Percentiles rank a stretch among this genome's conserved stretches.
phyloP scores from a whole-genome alignment of 2,888 invertebrate species.

The Pyrrhosoma nymphula region DNA sequence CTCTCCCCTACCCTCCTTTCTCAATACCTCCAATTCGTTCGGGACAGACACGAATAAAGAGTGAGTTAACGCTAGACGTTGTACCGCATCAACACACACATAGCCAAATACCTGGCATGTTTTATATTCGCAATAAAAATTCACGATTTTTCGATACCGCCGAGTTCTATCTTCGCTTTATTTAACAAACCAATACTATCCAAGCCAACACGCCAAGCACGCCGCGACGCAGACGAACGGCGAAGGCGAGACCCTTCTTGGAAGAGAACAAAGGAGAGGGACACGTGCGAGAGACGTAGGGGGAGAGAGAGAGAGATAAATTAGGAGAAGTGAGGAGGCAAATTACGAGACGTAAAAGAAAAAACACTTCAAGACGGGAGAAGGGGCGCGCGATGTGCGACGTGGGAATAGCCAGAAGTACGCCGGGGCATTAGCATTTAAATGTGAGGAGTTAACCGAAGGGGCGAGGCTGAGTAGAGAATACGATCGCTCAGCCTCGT shows the following conservation, averaged over 20 bases:
- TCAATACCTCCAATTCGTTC: too few species aligned
- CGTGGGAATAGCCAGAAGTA: not conserved
- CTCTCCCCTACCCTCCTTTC: too few species aligned
- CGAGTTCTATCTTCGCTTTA: too few species aligned
- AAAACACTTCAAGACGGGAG: not conserved
- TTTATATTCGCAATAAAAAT: too few species aligned
- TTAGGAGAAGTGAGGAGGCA: not conserved
- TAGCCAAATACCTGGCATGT: too few species aligned
- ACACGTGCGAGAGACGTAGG: not conserved
- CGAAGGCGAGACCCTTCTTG: constrained; percentile 14
- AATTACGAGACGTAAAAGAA: not conserved
- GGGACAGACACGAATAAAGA: too few species aligned
- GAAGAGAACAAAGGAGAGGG: not conserved
- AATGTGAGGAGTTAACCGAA: not conserved
- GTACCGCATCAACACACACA: too few species aligned
- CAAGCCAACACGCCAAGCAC: too few species aligned
- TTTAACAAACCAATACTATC: too few species aligned
- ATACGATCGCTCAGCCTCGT: not conserved
- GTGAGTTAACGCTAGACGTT: too few species aligned
- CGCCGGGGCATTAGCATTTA: not conserved
- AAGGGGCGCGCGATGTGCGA: not conserved
- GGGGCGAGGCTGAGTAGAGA: not conserved
- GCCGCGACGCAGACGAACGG: not conserved
- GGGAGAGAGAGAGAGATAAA: not conserved
- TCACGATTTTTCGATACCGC: too few species aligned